phyloP scores from a whole-genome alignment of 2,797 vertebrate species.

The Phataginus tricuspis region DNA sequence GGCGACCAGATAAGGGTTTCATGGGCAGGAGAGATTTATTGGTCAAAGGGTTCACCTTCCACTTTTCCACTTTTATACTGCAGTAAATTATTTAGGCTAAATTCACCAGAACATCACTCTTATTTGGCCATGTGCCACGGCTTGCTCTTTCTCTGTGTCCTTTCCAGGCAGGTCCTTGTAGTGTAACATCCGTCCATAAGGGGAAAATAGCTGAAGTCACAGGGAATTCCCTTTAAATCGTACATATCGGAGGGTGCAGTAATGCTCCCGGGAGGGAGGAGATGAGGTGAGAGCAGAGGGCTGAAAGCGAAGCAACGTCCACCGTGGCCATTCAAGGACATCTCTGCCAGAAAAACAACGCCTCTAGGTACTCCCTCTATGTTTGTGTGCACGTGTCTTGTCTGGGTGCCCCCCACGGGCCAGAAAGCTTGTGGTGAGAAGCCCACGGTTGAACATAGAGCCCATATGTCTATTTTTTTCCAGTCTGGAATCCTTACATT shows the following conservation, averaged over 20 bases:
- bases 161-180: conserved; percentile 94
- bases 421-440: not conserved
- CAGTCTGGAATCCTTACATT: not conserved
- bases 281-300: conserved; percentile 70
- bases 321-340: conserved; percentile 53
- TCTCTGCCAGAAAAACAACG: conserved; percentile 11
- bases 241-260: conserved; percentile 78
- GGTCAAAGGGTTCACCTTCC: conserved; percentile 94
- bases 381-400: accelerated
- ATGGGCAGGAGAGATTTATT: conserved; percentile 94
- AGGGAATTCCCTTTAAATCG: conserved; percentile 88
- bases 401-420: not conserved
- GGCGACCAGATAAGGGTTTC: conserved; percentile 95
- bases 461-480: not conserved
- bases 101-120: conserved; percentile 95
- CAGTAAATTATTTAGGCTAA: conserved; percentile 94
- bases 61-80: conserved; percentile 89
- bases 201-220: conserved; percentile 91
- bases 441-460: accelerated
- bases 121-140: conserved; percentile 92
- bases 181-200: conserved; percentile 94
- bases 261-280: conserved; percentile 79
- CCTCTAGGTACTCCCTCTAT: too few relatives aligned
- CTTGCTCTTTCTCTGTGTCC: conserved; percentile 93
- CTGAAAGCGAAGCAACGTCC: conserved; percentile 70